phyloP scores from a whole-genome alignment of 2,797 vertebrate genomes.

The Leptodactylus fallax region DNA sequence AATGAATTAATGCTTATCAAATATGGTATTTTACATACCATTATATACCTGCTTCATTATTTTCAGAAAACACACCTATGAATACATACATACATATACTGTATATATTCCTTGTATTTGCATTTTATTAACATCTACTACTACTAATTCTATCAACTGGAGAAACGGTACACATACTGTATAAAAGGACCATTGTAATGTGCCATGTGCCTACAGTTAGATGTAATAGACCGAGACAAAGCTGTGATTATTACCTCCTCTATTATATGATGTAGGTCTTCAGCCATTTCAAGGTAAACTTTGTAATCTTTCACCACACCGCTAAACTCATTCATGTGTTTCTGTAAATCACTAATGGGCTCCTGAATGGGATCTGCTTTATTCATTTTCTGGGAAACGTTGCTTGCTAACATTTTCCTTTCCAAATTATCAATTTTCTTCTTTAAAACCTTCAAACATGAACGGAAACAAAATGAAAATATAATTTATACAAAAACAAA shows the following conservation, averaged over 20 bases:
- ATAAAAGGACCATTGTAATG: no score
- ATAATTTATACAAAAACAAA: neutral
- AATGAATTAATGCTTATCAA: no score
- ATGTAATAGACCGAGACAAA: neutral
- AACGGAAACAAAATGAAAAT: neutral
- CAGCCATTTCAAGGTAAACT: constrained; percentile 82
- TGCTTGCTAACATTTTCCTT: constrained; percentile 72
- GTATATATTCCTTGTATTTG: no score
- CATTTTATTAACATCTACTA: no score
- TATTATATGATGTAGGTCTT: constrained; percentile 85
- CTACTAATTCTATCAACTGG: no score
- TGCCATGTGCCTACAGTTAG: neutral
- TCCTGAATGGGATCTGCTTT: constrained; percentile 74
- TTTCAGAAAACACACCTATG: no score
- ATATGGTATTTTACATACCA: no score
- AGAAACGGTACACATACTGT: no score
- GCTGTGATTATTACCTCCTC: constrained; percentile 81
- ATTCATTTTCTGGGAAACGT: constrained; percentile 71
- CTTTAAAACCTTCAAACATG: constrained; percentile 70
- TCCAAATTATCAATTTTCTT: constrained; percentile 80
- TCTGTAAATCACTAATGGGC: constrained; percentile 80
- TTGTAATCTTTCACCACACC: constrained; percentile 83
- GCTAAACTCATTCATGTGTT: constrained; percentile 83
- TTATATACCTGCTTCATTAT: no score
- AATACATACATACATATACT: no score